Percentiles rank a stretch among this genome's conserved stretches.
These are phyloP conservation scores for Pterobdella sp. DNA, from an alignment of 2,888 invertebrate genomes.

Conservation along the genomic window DNA sequence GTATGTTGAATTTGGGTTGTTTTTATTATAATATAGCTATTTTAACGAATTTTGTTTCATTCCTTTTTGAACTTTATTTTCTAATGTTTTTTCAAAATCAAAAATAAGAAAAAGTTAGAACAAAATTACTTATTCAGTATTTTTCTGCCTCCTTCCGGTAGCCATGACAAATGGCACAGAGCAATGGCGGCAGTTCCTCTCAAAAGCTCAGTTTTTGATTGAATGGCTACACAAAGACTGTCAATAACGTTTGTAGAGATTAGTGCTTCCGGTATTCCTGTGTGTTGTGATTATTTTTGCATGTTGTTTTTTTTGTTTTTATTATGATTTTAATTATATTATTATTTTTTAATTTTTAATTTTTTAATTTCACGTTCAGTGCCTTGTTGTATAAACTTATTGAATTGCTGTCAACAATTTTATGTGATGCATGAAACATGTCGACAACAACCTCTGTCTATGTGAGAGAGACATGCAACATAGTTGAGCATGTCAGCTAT, in stretches of 20 bases:
- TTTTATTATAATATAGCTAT: not conserved
- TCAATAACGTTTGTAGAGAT: not conserved
- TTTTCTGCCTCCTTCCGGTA: conserved; percentile 9
- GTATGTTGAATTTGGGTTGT: not conserved
- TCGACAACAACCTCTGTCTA: too few species aligned
- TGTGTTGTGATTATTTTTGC: not conserved
- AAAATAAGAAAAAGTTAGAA: not conserved
- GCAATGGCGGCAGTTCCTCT: not conserved
- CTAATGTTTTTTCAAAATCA: not conserved
- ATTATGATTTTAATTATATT: too few species aligned
- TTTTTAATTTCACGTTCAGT: too few species aligned
- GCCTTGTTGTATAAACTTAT: too few species aligned
- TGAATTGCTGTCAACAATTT: too few species aligned
- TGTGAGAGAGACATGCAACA: not conserved
- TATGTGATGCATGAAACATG: too few species aligned
- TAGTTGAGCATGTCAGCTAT: not conserved
- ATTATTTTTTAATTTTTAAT: too few species aligned
- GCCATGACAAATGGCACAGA: conserved; percentile 8
- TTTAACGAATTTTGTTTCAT: not conserved
- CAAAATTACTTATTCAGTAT: conserved; percentile 1
- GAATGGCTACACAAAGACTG: not conserved
- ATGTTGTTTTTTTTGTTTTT: not conserved
- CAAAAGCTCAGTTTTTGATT: not conserved
- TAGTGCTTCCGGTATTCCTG: conserved; percentile 9
- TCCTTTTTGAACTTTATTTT: not conserved